Evolutionary conservation across 2,797 vertebrate species (phyloP).

Genomic region (Ctenochaetus hawaiiensis): DNA sequence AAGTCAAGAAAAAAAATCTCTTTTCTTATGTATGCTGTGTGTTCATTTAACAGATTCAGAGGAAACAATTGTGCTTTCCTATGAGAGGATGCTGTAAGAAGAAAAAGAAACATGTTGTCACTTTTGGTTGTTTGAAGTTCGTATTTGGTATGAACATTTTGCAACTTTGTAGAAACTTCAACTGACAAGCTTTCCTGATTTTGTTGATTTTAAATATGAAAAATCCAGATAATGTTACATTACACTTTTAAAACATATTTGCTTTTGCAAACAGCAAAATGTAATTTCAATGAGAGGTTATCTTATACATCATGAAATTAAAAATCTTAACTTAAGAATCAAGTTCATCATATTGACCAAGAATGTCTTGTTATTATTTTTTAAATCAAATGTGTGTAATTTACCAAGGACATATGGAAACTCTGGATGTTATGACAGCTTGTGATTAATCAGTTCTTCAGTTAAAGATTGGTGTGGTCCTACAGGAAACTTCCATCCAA

Average conservation of each 20-base stretch:
- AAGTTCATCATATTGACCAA: no score
- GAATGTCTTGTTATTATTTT: no score
- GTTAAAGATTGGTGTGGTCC: neutral
- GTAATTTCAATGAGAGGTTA: neutral
- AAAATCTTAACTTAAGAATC: no score
- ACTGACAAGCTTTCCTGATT: neutral
- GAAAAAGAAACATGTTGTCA: neutral
- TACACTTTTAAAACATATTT: neutral
- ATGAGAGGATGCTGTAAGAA: neutral
- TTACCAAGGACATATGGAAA: no score
- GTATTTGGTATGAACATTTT: neutral
- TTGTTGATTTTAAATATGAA: neutral
- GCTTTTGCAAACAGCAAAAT: neutral
- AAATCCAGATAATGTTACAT: neutral
- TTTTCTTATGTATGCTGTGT: neutral
- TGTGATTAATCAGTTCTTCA: neutral
- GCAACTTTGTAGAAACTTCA: neutral
- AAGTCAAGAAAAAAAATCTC: neutral
- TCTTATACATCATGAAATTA: neutral
- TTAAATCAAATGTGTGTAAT: no score
- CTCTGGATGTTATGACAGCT: neutral
- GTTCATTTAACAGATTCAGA: neutral
- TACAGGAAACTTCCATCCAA: conserved; percentile 61
- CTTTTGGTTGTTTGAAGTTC: neutral
- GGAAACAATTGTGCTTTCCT: neutral